Evolutionary conservation across 2,888 invertebrate genomes (phyloP).

Genomic region (Sclerodermus sp.): DNA sequence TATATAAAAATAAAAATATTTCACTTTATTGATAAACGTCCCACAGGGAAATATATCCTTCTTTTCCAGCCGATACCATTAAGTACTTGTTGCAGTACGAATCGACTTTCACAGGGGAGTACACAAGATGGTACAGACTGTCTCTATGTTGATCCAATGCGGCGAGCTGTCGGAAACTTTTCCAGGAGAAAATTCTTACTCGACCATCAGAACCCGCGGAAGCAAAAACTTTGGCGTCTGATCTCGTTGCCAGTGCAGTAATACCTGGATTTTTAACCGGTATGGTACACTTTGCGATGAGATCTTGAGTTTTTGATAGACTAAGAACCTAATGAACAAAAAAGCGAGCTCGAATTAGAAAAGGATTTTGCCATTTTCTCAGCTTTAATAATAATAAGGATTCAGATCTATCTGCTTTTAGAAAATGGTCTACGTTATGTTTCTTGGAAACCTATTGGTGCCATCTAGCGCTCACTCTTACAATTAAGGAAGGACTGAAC

Average conservation of each 20-base stretch:
- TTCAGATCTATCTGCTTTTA: no score
- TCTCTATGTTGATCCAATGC: conserved; percentile 74
- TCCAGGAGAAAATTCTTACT: conserved; percentile 77
- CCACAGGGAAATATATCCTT: conserved; percentile 79
- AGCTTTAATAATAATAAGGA: no score
- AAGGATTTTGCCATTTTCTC: no score
- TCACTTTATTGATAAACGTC: conserved; percentile 70
- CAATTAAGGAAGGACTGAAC: no score
- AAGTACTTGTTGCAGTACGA: conserved; percentile 71
- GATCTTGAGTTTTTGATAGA: conserved; percentile 38
- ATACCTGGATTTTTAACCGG: conserved; percentile 74
- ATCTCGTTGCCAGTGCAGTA: conserved; percentile 68
- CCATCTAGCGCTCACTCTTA: no score
- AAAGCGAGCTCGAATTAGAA: no score
- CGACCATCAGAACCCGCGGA: conserved; percentile 79
- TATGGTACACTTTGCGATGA: conserved; percentile 60
- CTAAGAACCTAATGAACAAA: conserved; percentile 51
- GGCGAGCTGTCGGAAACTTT: conserved; percentile 70
- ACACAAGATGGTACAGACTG: conserved; percentile 72
- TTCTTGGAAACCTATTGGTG: no score
- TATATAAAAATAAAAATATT: neutral
- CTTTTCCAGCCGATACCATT: conserved; percentile 77
- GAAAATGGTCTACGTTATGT: no score
- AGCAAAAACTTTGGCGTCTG: conserved; percentile 73
- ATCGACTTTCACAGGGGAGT: conserved; percentile 67